Conservation (phyloP, 1,140 invertebrate genomes). For the Drosophila oshimai region DNA sequence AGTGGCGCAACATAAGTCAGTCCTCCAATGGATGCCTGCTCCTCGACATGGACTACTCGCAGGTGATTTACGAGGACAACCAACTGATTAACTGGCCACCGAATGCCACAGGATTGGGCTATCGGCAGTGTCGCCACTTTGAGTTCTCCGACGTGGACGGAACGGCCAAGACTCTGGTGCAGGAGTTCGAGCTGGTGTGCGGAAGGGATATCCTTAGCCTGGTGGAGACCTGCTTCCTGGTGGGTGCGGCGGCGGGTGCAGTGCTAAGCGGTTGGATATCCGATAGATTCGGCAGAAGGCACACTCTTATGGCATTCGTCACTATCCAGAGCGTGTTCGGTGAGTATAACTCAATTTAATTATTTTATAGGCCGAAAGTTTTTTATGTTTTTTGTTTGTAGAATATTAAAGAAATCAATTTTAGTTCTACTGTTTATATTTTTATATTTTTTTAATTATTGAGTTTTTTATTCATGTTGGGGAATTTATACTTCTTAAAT, state of each 20-base stretch:
- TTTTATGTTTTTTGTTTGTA: too few species aligned
- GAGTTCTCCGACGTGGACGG: slow-evolving; percentile 86
- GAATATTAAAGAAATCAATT: too few species aligned
- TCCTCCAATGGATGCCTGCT: slow-evolving; percentile 83
- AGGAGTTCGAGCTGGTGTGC: slow-evolving; percentile 87
- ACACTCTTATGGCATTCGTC: slow-evolving; percentile 86
- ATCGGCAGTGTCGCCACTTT: slow-evolving; percentile 85
- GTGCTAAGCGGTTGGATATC: slow-evolving; percentile 88
- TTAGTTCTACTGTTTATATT: too few species aligned
- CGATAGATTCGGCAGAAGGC: slow-evolving; percentile 88
- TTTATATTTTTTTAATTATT: too few species aligned
- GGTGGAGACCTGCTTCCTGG: slow-evolving; percentile 88
- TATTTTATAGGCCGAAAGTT: too few species aligned
- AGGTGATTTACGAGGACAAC: slow-evolving; percentile 39
- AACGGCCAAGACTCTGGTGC: slow-evolving; percentile 84
- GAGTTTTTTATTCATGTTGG: too few species aligned
- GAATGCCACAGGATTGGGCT: slow-evolving; percentile 25
- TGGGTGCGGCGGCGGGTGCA: slow-evolving; percentile 88
- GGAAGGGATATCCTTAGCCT: slow-evolving; percentile 85
- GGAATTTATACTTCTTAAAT: too few species aligned
- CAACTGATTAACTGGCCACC: slow-evolving; percentile 53
- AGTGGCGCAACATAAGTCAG: slow-evolving; percentile 86
- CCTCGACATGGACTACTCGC: slow-evolving; percentile 63
- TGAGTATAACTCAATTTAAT: slow-evolving; percentile 57
- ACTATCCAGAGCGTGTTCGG: slow-evolving; percentile 69